Conservation (phyloP, 2,888 invertebrate species). For the Drepanosiphum platanoidis region DNA sequence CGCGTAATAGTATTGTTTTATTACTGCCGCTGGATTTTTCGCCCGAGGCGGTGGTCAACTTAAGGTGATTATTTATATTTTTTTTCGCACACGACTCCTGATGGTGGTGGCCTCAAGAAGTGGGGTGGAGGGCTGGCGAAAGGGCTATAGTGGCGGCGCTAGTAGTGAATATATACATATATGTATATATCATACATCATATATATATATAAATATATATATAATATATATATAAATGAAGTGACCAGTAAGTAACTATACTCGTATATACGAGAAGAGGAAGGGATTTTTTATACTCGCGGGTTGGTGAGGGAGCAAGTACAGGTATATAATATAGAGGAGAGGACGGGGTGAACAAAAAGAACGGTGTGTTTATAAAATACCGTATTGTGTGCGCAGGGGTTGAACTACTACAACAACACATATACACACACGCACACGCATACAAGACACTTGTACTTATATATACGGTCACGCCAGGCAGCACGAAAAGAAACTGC, state of each 20-base stretch:
- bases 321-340: background rate
- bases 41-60: slow-evolving; percentile 35
- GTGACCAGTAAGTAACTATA: background rate
- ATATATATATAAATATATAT: too few relatives aligned
- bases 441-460: background rate
- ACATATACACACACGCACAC: background rate
- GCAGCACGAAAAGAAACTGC: slow-evolving; percentile 43
- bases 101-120: too few relatives aligned
- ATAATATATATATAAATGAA: background rate
- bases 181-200: too few relatives aligned
- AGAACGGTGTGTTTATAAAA: background rate
- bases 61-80: slow-evolving; percentile 24
- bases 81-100: background rate
- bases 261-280: background rate
- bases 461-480: slow-evolving; percentile 51
- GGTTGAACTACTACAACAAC: background rate
- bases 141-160: background rate
- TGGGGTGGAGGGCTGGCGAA: background rate
- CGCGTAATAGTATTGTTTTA: slow-evolving; percentile 21
- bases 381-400: background rate
- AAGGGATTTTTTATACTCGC: background rate
- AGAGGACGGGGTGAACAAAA: background rate
- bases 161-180: background rate
- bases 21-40: slow-evolving; percentile 31
- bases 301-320: background rate